These are phyloP conservation scores for Belgica antarctica DNA, from an alignment of 2,888 invertebrate genomes.

Conservation along the genomic window DNA sequence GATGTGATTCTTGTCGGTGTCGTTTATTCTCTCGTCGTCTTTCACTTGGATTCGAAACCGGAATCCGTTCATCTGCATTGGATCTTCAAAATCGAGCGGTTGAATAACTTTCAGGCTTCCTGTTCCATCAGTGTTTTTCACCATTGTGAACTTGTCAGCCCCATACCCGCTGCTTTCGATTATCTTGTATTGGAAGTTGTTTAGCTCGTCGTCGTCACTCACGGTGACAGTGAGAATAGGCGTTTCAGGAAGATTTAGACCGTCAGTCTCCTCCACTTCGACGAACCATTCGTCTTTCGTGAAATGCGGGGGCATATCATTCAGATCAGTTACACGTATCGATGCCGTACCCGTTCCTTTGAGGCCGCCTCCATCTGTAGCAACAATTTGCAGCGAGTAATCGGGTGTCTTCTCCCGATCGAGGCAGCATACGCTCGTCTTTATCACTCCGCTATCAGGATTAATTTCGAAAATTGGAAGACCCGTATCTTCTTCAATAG, in stretches of 20 bases:
- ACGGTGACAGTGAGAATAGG: slow-evolving; percentile 57
- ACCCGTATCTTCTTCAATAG: slow-evolving; percentile 58
- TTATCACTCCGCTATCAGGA: slow-evolving; percentile 57
- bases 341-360: slow-evolving; percentile 59
- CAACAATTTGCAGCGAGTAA: slow-evolving; percentile 57
- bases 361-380: slow-evolving; percentile 56
- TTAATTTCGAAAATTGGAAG: slow-evolving; percentile 59
- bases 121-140: slow-evolving; percentile 56
- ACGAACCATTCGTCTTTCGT: slow-evolving; percentile 57
- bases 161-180: slow-evolving; percentile 55
- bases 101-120: slow-evolving; percentile 57
- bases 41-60: slow-evolving; percentile 56
- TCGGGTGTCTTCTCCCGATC: slow-evolving; percentile 57
- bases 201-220: slow-evolving; percentile 57
- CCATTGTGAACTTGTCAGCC: slow-evolving; percentile 57
- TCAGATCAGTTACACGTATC: slow-evolving; percentile 59
- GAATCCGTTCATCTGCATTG: slow-evolving; percentile 57
- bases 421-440: slow-evolving; percentile 56
- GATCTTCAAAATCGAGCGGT: slow-evolving; percentile 59
- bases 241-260: slow-evolving; percentile 53
- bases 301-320: slow-evolving; percentile 61
- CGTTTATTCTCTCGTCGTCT: slow-evolving; percentile 64
- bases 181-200: slow-evolving; percentile 57
- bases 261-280: slow-evolving; percentile 57
- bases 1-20: slow-evolving; percentile 76